Base-by-base conservation (phyloP, 2,113 vertebrate genomes). In the Anhinga anhinga region DNA sequence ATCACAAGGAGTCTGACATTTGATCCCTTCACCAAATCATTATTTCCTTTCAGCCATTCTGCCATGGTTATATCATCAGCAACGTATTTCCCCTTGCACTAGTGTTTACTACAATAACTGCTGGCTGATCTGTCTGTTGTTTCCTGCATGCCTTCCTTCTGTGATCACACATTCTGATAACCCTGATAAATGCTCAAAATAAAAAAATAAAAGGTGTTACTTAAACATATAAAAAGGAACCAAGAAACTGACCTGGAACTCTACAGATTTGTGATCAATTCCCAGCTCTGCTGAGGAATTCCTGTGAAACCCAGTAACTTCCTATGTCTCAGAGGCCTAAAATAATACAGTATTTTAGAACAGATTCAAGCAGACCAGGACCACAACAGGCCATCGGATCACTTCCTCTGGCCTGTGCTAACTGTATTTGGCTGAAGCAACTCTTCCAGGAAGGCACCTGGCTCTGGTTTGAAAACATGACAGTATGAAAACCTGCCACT, bases 401-500 rank as follows among this genome's bases (percentile, higher is more conserved):
- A n/a, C 14, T 34, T 69, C 8, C 22, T 66, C 53, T 36, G 34
- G 47, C 40, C 53, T 45, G 30, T 29, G 45, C 45, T 40, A 55
- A 36, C 26, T 0, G 0, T 11, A 55, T 11, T 23, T 20, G 47
- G 49, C 61, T 69, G 62, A 62, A 69, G 55, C 38, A 69, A 5
- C 38, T 63, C 61, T 58, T 80, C 55, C 42, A 88, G 78, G 49
- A 73, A 47, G 55, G 19, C 26, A 45, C 20, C 13, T 52, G 49
- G 26, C 45, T 74, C 67, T 65, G 36, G 29, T 73, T 30, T n/a
- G 38, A 47, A 80, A 52, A 88, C 34, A 63, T 2, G 1, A 52
- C 0, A 1, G 18, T 25, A 84, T 0, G 1, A 74, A 81, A 65
- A 47, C 18, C 61, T 74, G 42, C 15, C 36, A 15, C 61, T 50